These are phyloP conservation scores for Dasypus novemcinctus DNA, from an alignment of 2,113 vertebrate genomes.

Conservation along the genomic window DNA sequence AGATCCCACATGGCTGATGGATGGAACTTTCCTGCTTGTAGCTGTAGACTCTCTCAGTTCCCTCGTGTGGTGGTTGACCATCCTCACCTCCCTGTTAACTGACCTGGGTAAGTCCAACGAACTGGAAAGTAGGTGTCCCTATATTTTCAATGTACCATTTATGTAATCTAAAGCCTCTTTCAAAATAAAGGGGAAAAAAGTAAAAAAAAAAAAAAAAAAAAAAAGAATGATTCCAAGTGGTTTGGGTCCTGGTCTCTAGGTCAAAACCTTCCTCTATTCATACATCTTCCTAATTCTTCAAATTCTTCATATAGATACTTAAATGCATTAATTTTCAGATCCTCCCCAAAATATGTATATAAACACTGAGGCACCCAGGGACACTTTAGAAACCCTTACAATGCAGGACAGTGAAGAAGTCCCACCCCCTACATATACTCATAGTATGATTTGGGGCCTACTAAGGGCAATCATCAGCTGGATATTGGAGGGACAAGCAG, in stretches of 20 bases:
- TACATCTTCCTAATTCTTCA: background rate
- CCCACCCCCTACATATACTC: background rate
- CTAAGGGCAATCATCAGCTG: background rate
- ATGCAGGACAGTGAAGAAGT: background rate
- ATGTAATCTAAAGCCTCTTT: no score
- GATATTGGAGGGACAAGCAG: background rate
- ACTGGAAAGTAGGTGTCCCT: no score
- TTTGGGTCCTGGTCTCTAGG: background rate
- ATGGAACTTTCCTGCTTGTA: no score
- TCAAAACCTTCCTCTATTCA: conserved; percentile 3
- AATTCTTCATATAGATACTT: background rate
- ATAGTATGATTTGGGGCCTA: background rate
- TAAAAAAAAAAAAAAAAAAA: no score
- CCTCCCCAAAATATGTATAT: background rate
- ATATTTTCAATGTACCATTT: no score
- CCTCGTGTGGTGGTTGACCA: no score
- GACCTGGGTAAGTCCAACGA: no score
- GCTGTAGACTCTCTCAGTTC: no score
- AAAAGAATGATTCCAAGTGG: background rate
- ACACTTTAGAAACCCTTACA: conserved; percentile 1
- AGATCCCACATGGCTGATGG: no score
- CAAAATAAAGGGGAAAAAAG: no score
- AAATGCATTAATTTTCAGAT: background rate
- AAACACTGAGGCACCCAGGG: background rate
- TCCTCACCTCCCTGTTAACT: no score